These are phyloP conservation scores for Phaethon lepturus DNA, from an alignment of 2,113 vertebrate species.

Conservation along the genomic window DNA sequence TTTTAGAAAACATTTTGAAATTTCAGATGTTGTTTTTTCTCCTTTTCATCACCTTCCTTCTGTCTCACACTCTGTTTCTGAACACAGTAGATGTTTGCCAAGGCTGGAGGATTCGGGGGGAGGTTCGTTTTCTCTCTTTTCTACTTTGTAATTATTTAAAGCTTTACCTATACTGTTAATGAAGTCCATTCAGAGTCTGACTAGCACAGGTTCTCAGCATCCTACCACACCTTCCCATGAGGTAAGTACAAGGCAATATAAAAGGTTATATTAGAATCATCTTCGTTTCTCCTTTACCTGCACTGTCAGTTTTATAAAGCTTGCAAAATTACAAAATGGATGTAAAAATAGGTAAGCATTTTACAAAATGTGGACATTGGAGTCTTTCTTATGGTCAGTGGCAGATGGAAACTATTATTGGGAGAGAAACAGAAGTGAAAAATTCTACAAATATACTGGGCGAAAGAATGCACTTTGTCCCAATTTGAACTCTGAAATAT, in stretches of 20 bases:
- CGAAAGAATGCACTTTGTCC: background rate
- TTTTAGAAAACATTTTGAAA: constrained; percentile 2
- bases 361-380: background rate
- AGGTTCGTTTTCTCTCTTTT: background rate
- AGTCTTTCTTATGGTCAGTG: background rate
- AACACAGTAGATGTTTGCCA: background rate
- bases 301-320: background rate
- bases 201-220: background rate
- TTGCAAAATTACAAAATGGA: background rate
- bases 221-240: background rate
- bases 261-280: background rate
- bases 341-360: background rate
- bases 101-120: background rate
- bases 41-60: constrained; percentile 3
- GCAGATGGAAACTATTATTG: background rate
- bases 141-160: background rate
- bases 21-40: constrained; percentile 45
- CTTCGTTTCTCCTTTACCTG: background rate
- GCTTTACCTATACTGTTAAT: background rate
- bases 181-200: background rate
- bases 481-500: background rate
- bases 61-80: background rate
- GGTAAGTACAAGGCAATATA: background rate
- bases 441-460: background rate
- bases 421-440: background rate